Percentiles rank a stretch among this genome's conserved stretches.
Evolutionary conservation across 2,113 vertebrate species (phyloP).

Genomic region (Picathartes gymnocephalus): DNA sequence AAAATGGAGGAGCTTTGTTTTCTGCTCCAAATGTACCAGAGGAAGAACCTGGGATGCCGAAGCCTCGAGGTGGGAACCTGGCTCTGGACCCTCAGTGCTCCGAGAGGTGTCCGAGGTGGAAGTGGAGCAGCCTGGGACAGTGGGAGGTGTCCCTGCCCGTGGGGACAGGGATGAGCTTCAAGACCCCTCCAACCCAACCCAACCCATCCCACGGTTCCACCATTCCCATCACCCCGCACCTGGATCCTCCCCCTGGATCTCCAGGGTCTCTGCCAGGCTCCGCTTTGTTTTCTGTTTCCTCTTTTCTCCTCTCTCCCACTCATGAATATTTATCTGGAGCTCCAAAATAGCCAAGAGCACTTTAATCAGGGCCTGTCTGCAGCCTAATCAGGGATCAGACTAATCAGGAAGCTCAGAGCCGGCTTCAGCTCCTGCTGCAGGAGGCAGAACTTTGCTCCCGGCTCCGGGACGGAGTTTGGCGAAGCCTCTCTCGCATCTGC

Average conservation of each 20-base stretch:
- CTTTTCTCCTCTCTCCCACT: slow-evolving; percentile 3
- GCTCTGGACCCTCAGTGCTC: not conserved
- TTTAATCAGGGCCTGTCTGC: slow-evolving; percentile 67
- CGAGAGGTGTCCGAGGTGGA: rapidly evolving
- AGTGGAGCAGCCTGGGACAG: no score
- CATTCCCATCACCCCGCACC: not conserved
- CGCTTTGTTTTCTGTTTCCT: slow-evolving; percentile 39
- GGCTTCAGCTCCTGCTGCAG: slow-evolving; percentile 12
- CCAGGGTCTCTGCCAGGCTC: not conserved
- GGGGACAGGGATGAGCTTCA: no score
- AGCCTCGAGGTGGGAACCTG: not conserved
- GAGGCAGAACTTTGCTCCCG: not conserved
- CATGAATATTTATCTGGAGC: slow-evolving; percentile 72
- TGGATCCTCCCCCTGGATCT: not conserved
- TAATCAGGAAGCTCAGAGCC: slow-evolving; percentile 63
- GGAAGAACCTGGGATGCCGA: not conserved
- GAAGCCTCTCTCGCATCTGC: not conserved
- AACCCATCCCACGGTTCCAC: not conserved
- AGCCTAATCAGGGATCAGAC: slow-evolving; percentile 62
- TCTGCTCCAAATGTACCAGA: not conserved
- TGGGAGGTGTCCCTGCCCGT: rapidly evolving
- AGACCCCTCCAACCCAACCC: not conserved
- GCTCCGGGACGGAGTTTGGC: not conserved
- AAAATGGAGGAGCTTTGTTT: not conserved
- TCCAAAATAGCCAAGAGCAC: slow-evolving; percentile 69